Evolutionary conservation across 2,113 vertebrate genomes (phyloP), one percentile per base, ranked within the genome.

Genomic region (Myotis brandtii): DNA sequence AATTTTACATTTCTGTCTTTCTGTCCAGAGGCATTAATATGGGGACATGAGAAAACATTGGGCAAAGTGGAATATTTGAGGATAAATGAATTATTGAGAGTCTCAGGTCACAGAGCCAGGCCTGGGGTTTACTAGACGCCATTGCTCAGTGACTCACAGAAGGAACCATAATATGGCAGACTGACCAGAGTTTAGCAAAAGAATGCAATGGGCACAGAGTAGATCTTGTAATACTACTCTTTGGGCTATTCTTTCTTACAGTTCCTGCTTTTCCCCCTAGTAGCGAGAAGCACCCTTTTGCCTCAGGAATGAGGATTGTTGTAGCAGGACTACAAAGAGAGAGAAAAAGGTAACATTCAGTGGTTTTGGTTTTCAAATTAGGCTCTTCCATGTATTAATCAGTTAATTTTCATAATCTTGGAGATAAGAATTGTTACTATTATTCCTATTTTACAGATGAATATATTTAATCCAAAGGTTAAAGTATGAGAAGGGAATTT

Each of bases 401-500:
- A 50, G 46, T 23, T 94, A 37, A 86, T 86, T 25, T 92, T 81
- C 66, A 93, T 9, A 80, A 59, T 56, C 20, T 56, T 75, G 81
- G 34, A 95, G 32, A 9, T 27, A 67, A 87, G 32, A 92, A 70
- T 48, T 81, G 56, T 80, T 82, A 92, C 54, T 79, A 93, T 88
- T 92, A 72, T n/a, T 94, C 25, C 4, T 95, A 40, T 77, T 96
- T 93, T 67, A 93, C 18, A 95, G 72, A 81, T 81, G 59, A 82
- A 20, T 70, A 32, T 52, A 77, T 25, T n/a, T 92, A 90, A 95
- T 32, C 46, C 40, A 84, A 46, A 62, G 70, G 23, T 83, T 83
- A 94, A 66, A 73, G 18, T 67, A 43, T 59, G 69, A 69, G 66
- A 79, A 85, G 66, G 25, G n/a, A 80, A 23, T 82, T 62, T 96